Evolutionary conservation across 2,888 invertebrate species (phyloP), one percentile per base, ranked within the genome.

Genomic region (Dryococelus australis): DNA sequence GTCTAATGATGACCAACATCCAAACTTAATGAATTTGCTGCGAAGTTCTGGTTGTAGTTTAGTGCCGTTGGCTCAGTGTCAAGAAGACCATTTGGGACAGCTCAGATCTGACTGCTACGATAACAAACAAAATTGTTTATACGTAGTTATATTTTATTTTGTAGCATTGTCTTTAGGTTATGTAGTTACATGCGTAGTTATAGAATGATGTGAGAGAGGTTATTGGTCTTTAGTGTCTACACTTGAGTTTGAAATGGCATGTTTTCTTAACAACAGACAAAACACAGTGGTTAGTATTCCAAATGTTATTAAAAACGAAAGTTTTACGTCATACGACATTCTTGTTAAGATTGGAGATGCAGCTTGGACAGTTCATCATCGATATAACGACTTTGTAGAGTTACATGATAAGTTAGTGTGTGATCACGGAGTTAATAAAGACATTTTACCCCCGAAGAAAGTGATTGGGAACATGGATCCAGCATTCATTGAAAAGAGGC

Each of bases 401-500:
- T 94, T 99, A 24, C 97, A 99, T 92, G 96, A 97, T 86, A 95
- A 95, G 91, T 93, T 98, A n/a, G 96, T 97, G 0, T 92, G 94
- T 5, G 96, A 97, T 90, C 96, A 97, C 92, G 96, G 97, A 86
- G 95, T 98, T 6, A 95, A 96, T 12, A 97, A 96, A 91, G 97
- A 97, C 90, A 94, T 98, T 88, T 93, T 99, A 26, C 99, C 99
- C 20, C 98, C 98, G 0, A 99, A 99, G 92, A 98, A 98, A 93
- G 94, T 98, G 6, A 96, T 98, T 90, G 96, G 98, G 0, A 98
- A 98, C 91, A 97, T 97, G 92, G 97, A 97, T 89, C 97, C 97
- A 0, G 94, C 95, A 87, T 99, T 99, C 91, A 94, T 99, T 1
- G 97, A 97, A 91, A 96, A 96, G 90, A 94, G 99, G 87, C 95